Percentiles rank a stretch among this genome's conserved stretches.
Conservation (phyloP, 2,888 invertebrate genomes). For the Synanthedon formicaeformis region DNA sequence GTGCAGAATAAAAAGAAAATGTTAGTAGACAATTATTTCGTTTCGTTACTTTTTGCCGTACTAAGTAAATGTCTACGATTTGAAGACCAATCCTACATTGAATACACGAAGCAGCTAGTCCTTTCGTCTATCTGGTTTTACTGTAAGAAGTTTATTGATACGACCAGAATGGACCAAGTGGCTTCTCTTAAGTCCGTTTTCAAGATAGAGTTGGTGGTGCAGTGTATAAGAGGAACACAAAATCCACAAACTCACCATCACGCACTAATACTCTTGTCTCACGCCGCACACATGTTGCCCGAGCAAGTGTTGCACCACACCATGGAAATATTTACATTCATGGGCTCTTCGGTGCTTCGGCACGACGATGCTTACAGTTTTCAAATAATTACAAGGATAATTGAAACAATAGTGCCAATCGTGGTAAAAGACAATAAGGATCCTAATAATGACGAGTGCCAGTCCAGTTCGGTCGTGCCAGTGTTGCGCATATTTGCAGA, state of each 20-base stretch:
- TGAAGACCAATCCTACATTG: slow-evolving; percentile 84
- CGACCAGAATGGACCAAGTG: slow-evolving; percentile 45
- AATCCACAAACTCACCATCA: slow-evolving; percentile 97
- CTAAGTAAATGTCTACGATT: slow-evolving; percentile 82
- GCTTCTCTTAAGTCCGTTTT: slow-evolving; percentile 61
- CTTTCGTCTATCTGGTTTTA: slow-evolving; percentile 82
- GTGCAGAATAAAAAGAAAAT: slow-evolving; percentile 89
- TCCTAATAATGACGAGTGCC: slow-evolving; percentile 40
- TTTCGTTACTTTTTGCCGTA: slow-evolving; percentile 83
- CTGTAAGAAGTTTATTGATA: slow-evolving; percentile 70
- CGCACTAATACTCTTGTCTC: slow-evolving; percentile 85
- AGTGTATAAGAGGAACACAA: slow-evolving; percentile 89
- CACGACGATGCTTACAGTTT: slow-evolving; percentile 97
- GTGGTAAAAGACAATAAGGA: slow-evolving; percentile 69
- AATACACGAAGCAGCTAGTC: slow-evolving; percentile 90
- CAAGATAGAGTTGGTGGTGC: slow-evolving; percentile 84
- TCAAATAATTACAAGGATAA: slow-evolving; percentile 90
- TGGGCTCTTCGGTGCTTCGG: slow-evolving; percentile 92
- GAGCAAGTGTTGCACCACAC: slow-evolving; percentile 91
- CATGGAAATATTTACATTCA: slow-evolving; percentile 97
- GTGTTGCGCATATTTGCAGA: slow-evolving; percentile 91
- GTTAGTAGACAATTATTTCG: slow-evolving; percentile 72
- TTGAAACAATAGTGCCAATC: slow-evolving; percentile 91
- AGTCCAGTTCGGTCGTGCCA: slow-evolving; percentile 67
- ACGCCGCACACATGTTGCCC: slow-evolving; percentile 82